A percentile compares a stretch with the other conserved stretches of the same genome.
These are phyloP conservation scores for Darevskia mixta DNA, from an alignment of 2,797 vertebrate genomes.

Conservation along the genomic window DNA sequence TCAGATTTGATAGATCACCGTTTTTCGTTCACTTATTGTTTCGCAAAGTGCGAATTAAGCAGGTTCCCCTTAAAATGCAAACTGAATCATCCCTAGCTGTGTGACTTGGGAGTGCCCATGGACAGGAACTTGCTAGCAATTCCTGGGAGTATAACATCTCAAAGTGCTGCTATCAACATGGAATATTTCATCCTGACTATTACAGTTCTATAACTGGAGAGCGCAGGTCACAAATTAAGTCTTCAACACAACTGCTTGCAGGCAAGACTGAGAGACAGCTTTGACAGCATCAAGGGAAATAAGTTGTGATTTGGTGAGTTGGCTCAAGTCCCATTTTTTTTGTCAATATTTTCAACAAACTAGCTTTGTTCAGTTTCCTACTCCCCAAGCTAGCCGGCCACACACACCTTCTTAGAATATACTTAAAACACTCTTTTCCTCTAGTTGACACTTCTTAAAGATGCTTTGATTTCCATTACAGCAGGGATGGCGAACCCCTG, in stretches of 20 bases:
- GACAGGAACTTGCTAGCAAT: background rate
- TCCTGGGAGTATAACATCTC: background rate
- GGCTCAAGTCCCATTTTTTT: background rate
- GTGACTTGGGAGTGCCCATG: background rate
- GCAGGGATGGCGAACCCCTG: background rate
- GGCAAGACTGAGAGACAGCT: background rate
- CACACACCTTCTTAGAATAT: background rate
- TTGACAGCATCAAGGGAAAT: background rate
- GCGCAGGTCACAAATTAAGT: background rate
- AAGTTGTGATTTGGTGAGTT: background rate
- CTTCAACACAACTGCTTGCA: background rate
- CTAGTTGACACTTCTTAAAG: background rate
- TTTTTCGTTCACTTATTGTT: too few species aligned
- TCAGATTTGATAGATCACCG: too few species aligned
- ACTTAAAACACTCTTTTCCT: background rate
- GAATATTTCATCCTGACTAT: background rate
- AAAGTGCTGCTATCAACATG: background rate
- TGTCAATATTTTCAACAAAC: background rate
- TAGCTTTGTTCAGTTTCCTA: background rate
- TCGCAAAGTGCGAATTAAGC: too few species aligned
- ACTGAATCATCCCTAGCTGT: too few species aligned
- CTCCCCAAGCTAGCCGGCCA: background rate
- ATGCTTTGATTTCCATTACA: background rate
- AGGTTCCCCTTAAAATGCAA: too few species aligned
- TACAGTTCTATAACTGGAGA: background rate